These are phyloP conservation scores for Mastigias papua DNA, from an alignment of 30 jellyfish, hydroid and myxozoan species.

Conservation along the genomic window DNA sequence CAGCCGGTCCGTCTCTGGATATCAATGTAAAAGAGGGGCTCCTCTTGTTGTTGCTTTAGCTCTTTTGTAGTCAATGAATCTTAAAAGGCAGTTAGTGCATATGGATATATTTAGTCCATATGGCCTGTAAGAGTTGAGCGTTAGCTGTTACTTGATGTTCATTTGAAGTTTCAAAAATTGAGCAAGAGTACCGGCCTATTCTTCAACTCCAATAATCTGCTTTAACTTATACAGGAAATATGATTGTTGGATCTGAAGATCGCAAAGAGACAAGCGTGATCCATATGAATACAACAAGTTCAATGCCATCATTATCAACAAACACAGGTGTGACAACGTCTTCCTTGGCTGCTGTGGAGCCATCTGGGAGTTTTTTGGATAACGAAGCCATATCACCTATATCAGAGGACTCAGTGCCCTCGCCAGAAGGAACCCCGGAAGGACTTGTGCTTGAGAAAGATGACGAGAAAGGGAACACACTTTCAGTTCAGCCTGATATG, in stretches of 20 bases:
- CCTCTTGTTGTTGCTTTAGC: too few species aligned
- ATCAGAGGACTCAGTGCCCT: conserved; percentile 71
- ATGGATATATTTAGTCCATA: too few species aligned
- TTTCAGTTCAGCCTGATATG: neutral
- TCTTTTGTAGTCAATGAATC: too few species aligned
- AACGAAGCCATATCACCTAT: conserved; percentile 72
- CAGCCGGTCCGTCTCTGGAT: too few species aligned
- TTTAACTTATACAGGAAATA: conserved; percentile 25
- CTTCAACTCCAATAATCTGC: conserved; percentile 1
- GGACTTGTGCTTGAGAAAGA: conserved; percentile 70
- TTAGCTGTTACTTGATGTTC: neutral
- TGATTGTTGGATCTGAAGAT: conserved; percentile 17
- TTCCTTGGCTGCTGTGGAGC: conserved; percentile 32
- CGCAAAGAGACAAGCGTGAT: conserved; percentile 12
- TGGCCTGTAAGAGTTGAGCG: neutral
- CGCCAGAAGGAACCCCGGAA: conserved; percentile 87
- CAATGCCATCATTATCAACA: conserved; percentile 7
- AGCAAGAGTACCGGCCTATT: neutral
- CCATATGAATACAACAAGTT: neutral
- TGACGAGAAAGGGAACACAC: neutral
- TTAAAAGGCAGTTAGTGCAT: too few species aligned
- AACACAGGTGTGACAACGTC: neutral
- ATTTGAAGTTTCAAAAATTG: neutral
- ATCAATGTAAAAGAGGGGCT: too few species aligned
- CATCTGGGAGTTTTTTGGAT: conserved; percentile 41